Evolutionary conservation across 2,888 invertebrate genomes (phyloP).

Genomic region (Eristalis tenax): DNA sequence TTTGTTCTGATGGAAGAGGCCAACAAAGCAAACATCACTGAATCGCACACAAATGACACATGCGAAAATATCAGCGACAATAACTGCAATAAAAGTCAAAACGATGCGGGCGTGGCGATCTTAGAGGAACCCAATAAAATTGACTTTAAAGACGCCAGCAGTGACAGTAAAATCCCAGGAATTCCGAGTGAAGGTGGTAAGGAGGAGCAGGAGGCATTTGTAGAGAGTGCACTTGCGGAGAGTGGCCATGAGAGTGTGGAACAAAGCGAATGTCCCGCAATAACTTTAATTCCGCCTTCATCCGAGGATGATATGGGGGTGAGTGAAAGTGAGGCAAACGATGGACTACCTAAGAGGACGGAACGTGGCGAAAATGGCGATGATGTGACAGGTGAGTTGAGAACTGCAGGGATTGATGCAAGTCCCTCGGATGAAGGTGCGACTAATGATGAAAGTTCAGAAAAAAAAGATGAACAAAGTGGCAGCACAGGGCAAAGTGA

Average conservation of each 20-base stretch:
- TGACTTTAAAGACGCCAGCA: background rate
- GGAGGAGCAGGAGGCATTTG: background rate
- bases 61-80: background rate
- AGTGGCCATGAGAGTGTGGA: too few relatives aligned
- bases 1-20: constrained; percentile 37
- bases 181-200: background rate
- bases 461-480: too few relatives aligned
- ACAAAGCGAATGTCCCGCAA: constrained; percentile 11
- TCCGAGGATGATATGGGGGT: constrained; percentile 49
- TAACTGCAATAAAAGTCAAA: constrained; percentile 1
- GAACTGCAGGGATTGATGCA: too few relatives aligned
- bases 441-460: too few relatives aligned
- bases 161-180: background rate
- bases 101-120: background rate
- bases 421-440: background rate
- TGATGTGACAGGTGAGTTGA: too few relatives aligned
- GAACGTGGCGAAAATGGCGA: background rate
- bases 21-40: background rate
- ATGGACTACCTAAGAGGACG: too few relatives aligned
- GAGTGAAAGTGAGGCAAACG: background rate
- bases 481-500: too few relatives aligned
- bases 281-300: constrained; percentile 51
- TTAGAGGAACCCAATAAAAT: background rate
- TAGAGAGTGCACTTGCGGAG: background rate
- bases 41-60: background rate